phyloP scores from a whole-genome alignment of 1,140 invertebrate species.

The Hyles euphorbiae region DNA sequence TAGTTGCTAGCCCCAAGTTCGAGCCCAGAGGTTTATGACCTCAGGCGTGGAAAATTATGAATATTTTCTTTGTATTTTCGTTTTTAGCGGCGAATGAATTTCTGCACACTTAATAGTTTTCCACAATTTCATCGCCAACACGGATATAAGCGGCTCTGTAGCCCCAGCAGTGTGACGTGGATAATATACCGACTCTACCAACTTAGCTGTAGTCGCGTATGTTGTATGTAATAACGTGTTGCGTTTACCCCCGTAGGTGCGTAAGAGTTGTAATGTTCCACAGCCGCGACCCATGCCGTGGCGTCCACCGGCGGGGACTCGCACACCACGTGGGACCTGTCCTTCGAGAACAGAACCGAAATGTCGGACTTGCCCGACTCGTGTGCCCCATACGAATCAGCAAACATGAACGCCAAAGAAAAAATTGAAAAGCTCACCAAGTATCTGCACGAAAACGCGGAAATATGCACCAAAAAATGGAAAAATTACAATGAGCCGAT shows the following conservation, averaged over 20 bases:
- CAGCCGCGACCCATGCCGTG: conserved; percentile 48
- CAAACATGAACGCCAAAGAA: conserved; percentile 45
- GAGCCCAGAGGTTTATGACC: too few species aligned
- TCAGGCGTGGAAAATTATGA: too few species aligned
- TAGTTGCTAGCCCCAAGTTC: too few species aligned
- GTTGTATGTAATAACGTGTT: neutral
- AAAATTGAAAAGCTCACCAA: conserved; percentile 70
- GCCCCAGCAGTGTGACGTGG: too few species aligned
- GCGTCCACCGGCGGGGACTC: conserved; percentile 32
- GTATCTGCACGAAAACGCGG: conserved; percentile 44
- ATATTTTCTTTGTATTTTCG: too few species aligned
- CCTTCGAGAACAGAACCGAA: conserved; percentile 47
- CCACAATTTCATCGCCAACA: neutral
- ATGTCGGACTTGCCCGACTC: conserved; percentile 37
- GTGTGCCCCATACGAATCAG: conserved; percentile 32
- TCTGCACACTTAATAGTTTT: neutral
- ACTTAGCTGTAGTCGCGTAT: too few species aligned
- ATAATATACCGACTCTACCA: too few species aligned
- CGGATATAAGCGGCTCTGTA: too few species aligned
- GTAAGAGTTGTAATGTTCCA: conserved; percentile 63
- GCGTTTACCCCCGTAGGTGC: conserved; percentile 51
- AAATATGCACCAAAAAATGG: conserved; percentile 48
- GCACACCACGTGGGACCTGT: conserved; percentile 34
- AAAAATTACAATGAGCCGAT: conserved; percentile 31
- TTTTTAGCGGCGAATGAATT: too few species aligned